Evolutionary conservation across 2,888 invertebrate species (phyloP), one percentile per base, ranked within the genome.

Genomic region (Euplagia quadripunctaria): DNA sequence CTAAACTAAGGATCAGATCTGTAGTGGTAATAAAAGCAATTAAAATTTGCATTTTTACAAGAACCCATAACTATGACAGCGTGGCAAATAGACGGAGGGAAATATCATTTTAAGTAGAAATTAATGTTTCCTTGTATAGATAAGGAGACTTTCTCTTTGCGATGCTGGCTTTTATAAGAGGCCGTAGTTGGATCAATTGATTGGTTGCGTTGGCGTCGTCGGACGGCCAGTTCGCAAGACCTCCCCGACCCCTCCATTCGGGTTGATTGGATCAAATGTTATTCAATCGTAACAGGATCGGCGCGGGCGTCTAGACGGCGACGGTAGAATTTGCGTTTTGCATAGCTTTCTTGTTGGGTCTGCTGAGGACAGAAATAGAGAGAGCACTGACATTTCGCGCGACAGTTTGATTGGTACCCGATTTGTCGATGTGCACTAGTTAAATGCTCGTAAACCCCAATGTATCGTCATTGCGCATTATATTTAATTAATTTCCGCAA

Each of bases 191-290:
- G 80, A 87, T 90, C 90, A 92, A 93, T 94, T 94, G 93, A 90
- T 89, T 81, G 82, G 86, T 84, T 86, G 85, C 82, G 79, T 82
- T 83, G 87, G 82, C 85, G 85, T 78, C 85, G 76, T 14, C 71
- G 73, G 49, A 82, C 79, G 81, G 86, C 85, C 86, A 86, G 87
- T 89, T 90, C 90, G 86, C 91, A 89, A 91, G 93, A 94, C 95
- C 94, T 90, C 85, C 83, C 80, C 91, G 94, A 94, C 93, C 94
- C 91, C 89, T 90, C 88, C 86, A 91, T 93, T 93, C 90, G 90
- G 91, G 85, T 92, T 95, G 95, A 95, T 95, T 95, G 94, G 95
- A 94, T 95, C 94, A 94, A 95, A 93, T 94, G 87, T 94, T 94
- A 94, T 94, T 93, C 92, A 94, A 94, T 95, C 94, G 93, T 90